Percentiles rank a stretch among this genome's conserved stretches.
Evolutionary conservation across 1,140 invertebrate genomes (phyloP).

Genomic region (Drosophila ananassae): DNA sequence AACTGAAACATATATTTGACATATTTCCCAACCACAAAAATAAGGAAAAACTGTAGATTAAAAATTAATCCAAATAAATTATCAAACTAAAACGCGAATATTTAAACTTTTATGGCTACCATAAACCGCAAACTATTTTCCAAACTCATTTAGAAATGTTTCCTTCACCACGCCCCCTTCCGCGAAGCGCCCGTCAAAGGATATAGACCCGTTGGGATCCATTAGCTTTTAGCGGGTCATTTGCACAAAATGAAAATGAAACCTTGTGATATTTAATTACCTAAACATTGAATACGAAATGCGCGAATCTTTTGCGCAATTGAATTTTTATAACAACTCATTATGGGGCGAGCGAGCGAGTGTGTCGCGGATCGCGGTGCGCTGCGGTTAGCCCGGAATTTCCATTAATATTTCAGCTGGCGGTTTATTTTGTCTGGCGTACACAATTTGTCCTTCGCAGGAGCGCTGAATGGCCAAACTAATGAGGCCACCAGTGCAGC

Average conservation of each 20-base stretch:
- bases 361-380: not conserved
- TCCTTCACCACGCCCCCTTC: not conserved
- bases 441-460: slow-evolving; percentile 11
- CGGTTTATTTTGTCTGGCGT: slow-evolving; percentile 15
- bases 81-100: slow-evolving; percentile 22
- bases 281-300: slow-evolving; percentile 17
- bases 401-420: slow-evolving; percentile 47
- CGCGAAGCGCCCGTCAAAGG: not conserved
- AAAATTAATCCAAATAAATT: slow-evolving; percentile 36
- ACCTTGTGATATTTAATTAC: slow-evolving; percentile 45
- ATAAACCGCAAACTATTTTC: slow-evolving; percentile 40
- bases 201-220: slow-evolving; percentile 6
- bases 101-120: slow-evolving; percentile 17
- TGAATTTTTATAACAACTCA: slow-evolving; percentile 33
- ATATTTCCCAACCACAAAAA: slow-evolving; percentile 13
- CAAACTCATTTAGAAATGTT: slow-evolving; percentile 27
- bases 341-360: not conserved
- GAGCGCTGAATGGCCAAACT: slow-evolving; percentile 55
- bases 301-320: slow-evolving; percentile 26
- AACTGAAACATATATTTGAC: slow-evolving; percentile 16
- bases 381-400: slow-evolving; percentile 19
- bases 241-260: slow-evolving; percentile 26
- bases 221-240: slow-evolving; percentile 40
- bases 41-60: slow-evolving; percentile 10
- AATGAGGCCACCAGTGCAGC: slow-evolving; percentile 48